A percentile compares a stretch with the other conserved stretches of the same genome.
Conservation (phyloP, 2,888 invertebrate species). For the Stenodera caucasica region DNA sequence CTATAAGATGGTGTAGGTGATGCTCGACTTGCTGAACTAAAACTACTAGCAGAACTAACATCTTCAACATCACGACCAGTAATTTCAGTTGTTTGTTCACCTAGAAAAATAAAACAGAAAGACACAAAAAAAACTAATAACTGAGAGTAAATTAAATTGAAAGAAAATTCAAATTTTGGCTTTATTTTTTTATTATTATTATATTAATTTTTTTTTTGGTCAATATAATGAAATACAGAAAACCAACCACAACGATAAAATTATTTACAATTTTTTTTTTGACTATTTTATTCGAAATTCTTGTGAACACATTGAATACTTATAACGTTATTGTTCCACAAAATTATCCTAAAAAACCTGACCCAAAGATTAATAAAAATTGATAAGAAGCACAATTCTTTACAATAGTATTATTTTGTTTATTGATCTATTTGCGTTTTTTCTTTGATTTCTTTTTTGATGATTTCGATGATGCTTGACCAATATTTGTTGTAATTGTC, state of each 20-base stretch:
- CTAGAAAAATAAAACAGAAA: slow-evolving; percentile 54
- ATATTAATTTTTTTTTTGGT: slow-evolving; percentile 35
- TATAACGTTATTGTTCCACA: slow-evolving; percentile 13
- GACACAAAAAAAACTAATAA: slow-evolving; percentile 19
- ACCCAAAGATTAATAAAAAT: slow-evolving; percentile 10
- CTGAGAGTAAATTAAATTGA: neutral
- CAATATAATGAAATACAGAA: slow-evolving; percentile 34
- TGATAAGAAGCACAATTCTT: slow-evolving; percentile 2
- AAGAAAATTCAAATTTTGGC: neutral
- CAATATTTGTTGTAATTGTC: slow-evolving; percentile 26
- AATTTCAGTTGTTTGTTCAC: slow-evolving; percentile 66
- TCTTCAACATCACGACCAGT: slow-evolving; percentile 67
- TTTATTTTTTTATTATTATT: slow-evolving; percentile 31
- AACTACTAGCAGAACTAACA: slow-evolving; percentile 76
- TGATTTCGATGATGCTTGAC: slow-evolving; percentile 42
- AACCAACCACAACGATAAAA: slow-evolving; percentile 23
- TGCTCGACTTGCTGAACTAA: slow-evolving; percentile 79
- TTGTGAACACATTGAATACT: slow-evolving; percentile 30
- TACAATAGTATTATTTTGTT: too few relatives aligned
- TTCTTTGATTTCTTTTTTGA: slow-evolving; percentile 63
- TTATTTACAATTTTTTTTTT: slow-evolving; percentile 24
- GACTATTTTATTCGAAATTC: slow-evolving; percentile 15
- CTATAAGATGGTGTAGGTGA: slow-evolving; percentile 78
- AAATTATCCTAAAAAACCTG: slow-evolving; percentile 6
- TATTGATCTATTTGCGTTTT: slow-evolving; percentile 62